A percentile compares a stretch with the other conserved stretches of the same genome.
phyloP scores from a whole-genome alignment of 2,113 vertebrate genomes.

The Hylia prasina region DNA sequence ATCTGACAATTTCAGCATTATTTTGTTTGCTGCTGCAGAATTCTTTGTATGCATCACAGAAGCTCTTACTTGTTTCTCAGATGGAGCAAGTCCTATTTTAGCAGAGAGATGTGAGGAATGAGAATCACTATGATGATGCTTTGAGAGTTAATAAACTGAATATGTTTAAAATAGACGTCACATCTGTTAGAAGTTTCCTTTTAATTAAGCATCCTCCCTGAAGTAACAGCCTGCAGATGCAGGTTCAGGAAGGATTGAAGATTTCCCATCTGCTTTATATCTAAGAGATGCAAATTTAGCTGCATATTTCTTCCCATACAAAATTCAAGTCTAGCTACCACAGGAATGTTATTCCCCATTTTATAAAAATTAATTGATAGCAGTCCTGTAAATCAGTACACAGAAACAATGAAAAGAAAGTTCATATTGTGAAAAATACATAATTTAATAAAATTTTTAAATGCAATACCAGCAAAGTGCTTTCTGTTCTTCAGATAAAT shows the following conservation, averaged over 20 bases:
- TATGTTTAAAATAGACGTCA: neutral
- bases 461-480: neutral
- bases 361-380: neutral
- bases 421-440: neutral
- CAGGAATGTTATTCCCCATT: neutral
- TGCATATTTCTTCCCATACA: neutral
- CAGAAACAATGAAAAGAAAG: neutral
- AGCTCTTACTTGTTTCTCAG: neutral
- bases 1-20: neutral
- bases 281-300: neutral
- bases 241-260: neutral
- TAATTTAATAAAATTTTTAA: neutral
- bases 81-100: neutral
- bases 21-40: neutral
- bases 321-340: neutral
- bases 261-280: neutral
- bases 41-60: neutral
- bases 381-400: neutral
- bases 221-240: neutral
- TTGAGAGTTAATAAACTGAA: neutral
- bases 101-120: neutral
- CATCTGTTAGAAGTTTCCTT: neutral
- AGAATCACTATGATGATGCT: neutral
- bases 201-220: neutral
- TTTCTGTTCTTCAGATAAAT: neutral